These are phyloP conservation scores for Myotis lucifugus DNA, from an alignment of 2,113 vertebrate species.

Conservation along the genomic window DNA sequence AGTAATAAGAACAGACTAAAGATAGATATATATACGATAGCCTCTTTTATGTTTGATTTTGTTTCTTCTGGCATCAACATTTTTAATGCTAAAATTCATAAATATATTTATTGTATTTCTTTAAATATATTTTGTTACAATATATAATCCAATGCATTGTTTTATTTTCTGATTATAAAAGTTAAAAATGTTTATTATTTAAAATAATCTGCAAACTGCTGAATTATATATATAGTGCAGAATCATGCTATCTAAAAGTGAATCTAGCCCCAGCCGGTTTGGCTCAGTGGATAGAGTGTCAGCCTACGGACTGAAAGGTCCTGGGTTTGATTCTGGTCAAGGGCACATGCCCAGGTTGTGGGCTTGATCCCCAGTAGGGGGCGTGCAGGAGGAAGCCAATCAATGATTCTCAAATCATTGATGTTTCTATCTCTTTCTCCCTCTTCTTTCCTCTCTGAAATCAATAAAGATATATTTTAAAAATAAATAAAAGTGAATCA, in stretches of 20 bases:
- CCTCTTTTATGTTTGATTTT: not conserved
- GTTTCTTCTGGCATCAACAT: not conserved
- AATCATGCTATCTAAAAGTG: not conserved
- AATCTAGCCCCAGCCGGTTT: not conserved
- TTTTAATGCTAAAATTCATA: not conserved
- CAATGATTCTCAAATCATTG: too few relatives aligned
- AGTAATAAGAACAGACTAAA: not conserved
- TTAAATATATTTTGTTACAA: not conserved
- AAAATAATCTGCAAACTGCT: not conserved
- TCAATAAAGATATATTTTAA: too few relatives aligned
- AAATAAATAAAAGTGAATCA: not conserved
- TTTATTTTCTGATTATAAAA: not conserved
- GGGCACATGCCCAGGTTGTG: too few relatives aligned
- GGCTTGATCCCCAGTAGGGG: too few relatives aligned
- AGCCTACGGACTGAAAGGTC: too few relatives aligned
- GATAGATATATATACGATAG: not conserved
- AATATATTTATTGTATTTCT: not conserved
- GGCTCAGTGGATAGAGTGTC: too few relatives aligned
- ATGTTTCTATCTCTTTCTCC: too few relatives aligned
- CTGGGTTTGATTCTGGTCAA: too few relatives aligned
- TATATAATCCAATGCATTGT: not conserved
- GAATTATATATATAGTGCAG: not conserved
- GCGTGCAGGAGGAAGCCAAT: too few relatives aligned
- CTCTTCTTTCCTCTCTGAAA: too few relatives aligned
- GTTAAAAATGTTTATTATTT: not conserved